These are phyloP conservation scores for Mesitornis unicolor DNA, from an alignment of 2,113 vertebrate genomes.

Conservation along the genomic window DNA sequence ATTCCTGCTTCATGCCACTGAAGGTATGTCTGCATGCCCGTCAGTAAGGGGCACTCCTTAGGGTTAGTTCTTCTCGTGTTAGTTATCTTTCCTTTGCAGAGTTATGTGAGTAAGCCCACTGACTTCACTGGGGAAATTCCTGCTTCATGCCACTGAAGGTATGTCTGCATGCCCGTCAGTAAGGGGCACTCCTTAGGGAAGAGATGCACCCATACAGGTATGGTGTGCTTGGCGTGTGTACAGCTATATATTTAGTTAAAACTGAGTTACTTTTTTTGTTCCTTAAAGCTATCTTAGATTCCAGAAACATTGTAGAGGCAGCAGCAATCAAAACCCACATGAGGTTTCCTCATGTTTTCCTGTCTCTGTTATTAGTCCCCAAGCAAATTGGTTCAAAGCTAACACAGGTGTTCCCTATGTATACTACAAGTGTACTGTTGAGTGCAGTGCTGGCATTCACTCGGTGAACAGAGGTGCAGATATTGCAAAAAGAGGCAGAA, in stretches of 20 bases:
- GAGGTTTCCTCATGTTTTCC: background rate
- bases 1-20: background rate
- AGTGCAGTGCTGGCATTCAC: background rate
- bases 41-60: background rate
- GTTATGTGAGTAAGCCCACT: background rate
- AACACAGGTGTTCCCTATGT: background rate
- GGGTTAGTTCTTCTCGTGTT: background rate
- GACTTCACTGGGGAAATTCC: background rate
- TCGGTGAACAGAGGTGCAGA: background rate
- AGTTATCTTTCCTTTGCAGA: background rate
- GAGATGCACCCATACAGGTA: background rate
- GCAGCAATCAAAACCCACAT: background rate
- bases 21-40: background rate
- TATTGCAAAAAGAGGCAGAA: background rate
- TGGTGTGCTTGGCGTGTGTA: background rate
- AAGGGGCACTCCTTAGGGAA: background rate
- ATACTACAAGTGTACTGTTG: background rate
- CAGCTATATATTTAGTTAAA: background rate
- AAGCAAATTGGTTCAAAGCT: background rate
- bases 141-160: background rate
- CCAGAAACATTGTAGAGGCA: background rate
- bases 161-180: background rate
- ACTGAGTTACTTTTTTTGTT: background rate
- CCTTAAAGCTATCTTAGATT: background rate
- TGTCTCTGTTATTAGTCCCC: background rate